Conservation (phyloP, 2,113 vertebrate species). For the Pteropus alecto region DNA sequence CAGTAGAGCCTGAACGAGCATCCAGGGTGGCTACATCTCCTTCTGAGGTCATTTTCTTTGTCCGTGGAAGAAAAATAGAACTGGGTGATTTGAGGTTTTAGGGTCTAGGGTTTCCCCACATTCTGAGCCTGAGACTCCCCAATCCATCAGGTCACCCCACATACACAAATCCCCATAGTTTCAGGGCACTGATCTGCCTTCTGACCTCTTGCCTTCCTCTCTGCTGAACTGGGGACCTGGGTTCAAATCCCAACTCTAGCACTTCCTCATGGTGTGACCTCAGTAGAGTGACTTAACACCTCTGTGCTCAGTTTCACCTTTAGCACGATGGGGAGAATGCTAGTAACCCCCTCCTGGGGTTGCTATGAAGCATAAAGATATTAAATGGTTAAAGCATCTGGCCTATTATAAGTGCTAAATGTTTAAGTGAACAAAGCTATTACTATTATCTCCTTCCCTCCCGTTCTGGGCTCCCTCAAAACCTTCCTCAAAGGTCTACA, state of each 20-base stretch:
- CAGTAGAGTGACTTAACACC: neutral
- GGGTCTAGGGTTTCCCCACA: neutral
- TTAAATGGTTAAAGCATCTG: neutral
- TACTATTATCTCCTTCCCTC: neutral
- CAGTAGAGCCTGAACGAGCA: neutral
- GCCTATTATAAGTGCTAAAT: neutral
- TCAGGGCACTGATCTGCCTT: neutral
- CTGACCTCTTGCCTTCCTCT: neutral
- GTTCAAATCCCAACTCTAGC: neutral
- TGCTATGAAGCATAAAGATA: neutral
- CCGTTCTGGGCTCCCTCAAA: neutral
- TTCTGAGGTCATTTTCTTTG: constrained; percentile 60
- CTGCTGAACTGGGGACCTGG: neutral
- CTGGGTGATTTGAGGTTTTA: neutral
- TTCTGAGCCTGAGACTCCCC: neutral
- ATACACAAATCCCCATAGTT: neutral
- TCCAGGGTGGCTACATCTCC: neutral
- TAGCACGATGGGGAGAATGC: neutral
- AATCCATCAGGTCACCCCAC: neutral
- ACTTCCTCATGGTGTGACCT: neutral
- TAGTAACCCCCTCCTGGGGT: neutral
- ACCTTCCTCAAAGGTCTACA: neutral
- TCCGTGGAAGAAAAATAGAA: constrained; percentile 18
- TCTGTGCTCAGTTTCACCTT: neutral
- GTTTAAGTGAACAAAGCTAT: neutral